A percentile compares a stretch with the other conserved stretches of the same genome.
Conservation (phyloP, 2,888 invertebrate species). For the Spilosoma lubricipeda region DNA sequence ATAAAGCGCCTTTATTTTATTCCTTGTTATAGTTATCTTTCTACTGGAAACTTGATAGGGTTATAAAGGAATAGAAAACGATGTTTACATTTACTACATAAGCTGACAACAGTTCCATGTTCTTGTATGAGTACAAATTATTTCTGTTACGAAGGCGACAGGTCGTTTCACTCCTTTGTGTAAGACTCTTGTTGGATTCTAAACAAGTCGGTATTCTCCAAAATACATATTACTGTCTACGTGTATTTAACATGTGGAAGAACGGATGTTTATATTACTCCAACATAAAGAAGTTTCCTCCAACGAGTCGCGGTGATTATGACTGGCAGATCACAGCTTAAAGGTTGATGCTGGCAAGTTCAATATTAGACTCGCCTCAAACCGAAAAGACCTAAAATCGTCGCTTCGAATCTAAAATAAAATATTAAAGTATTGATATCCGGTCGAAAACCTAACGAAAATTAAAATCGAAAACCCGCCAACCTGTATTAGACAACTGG, state of each 20-base stretch:
- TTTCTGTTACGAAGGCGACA: neutral
- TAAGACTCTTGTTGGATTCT: neutral
- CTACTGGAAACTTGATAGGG: no score
- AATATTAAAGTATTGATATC: no score
- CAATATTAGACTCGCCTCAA: neutral
- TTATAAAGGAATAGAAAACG: no score
- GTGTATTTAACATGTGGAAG: neutral
- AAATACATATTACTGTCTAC: neutral
- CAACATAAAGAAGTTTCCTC: neutral
- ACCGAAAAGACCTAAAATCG: neutral
- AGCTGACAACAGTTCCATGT: neutral
- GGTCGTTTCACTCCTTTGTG: neutral
- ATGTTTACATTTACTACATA: no score
- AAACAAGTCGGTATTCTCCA: neutral
- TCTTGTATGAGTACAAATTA: neutral
- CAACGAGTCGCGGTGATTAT: neutral
- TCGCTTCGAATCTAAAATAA: no score
- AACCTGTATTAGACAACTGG: neutral
- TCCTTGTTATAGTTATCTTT: no score
- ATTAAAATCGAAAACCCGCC: neutral
- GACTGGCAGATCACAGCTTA: neutral
- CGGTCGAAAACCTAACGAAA: no score
- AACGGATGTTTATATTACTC: neutral
- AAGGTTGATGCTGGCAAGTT: neutral
- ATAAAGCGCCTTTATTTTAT: no score